phyloP scores from a whole-genome alignment of 2,113 vertebrate species.

The Sander vitreus region DNA sequence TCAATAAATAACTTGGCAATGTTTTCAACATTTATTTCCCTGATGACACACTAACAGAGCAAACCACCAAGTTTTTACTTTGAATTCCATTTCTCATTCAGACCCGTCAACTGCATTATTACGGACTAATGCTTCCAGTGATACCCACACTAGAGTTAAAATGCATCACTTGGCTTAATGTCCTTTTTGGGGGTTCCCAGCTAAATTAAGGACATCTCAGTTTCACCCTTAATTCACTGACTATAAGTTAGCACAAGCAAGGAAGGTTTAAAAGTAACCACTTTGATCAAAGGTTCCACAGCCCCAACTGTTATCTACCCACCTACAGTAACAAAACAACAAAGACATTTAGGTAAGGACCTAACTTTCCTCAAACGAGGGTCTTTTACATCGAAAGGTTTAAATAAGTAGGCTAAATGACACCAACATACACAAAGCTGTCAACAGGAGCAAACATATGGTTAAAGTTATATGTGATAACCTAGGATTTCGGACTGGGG shows the following conservation, averaged over 20 bases:
- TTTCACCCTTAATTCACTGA: neutral
- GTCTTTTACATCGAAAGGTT: neutral
- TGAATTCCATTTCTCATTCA: neutral
- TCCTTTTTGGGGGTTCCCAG: too few species aligned
- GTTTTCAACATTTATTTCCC: neutral
- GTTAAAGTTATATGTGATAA: conserved; percentile 10
- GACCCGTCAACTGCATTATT: neutral
- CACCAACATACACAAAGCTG: conserved; percentile 23
- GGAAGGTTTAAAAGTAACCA: neutral
- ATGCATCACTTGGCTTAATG: neutral
- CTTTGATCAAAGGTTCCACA: conserved; percentile 6
- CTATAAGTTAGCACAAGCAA: neutral
- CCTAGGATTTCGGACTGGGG: neutral
- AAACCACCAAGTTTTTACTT: neutral
- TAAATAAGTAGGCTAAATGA: neutral
- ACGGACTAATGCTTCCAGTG: too few species aligned
- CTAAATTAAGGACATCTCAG: neutral
- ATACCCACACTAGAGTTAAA: neutral
- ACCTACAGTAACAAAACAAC: neutral
- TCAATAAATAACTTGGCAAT: neutral
- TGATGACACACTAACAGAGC: neutral
- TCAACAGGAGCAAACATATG: conserved; percentile 21
- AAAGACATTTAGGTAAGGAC: neutral
- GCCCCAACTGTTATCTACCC: neutral
- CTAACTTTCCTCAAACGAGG: neutral